Percentiles rank a stretch among this genome's conserved stretches.
Conservation (phyloP, 2,113 vertebrate species). For the Sapayoa aenigma region DNA sequence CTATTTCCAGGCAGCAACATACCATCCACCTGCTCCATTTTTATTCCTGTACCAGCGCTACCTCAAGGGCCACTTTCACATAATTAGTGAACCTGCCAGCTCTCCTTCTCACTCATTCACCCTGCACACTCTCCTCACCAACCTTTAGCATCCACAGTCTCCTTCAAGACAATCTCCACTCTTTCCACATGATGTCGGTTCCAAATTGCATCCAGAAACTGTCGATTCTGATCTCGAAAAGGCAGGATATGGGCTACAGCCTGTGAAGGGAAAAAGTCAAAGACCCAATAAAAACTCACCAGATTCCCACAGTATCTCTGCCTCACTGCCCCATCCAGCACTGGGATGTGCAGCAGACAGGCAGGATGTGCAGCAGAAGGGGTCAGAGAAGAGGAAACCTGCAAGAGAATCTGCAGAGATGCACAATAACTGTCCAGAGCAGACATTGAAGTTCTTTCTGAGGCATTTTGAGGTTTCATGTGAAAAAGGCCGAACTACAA, state of each 20-base stretch:
- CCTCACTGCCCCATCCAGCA: not conserved
- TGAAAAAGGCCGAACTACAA: conserved; percentile 7
- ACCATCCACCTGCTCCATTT: not conserved
- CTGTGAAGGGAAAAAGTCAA: conserved; percentile 63
- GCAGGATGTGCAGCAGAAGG: not conserved
- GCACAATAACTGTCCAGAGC: not conserved
- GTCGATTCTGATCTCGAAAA: conserved; percentile 86
- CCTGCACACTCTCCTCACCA: not conserved
- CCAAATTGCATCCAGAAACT: conserved; percentile 86
- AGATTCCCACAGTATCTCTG: not conserved
- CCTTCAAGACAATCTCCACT: conserved; percentile 93
- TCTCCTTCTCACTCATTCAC: not conserved
- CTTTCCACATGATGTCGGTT: conserved; percentile 88
- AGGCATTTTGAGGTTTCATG: not conserved
- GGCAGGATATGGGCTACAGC: conserved; percentile 90
- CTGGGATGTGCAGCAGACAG: not conserved
- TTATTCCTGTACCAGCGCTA: not conserved
- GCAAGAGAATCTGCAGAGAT: not conserved
- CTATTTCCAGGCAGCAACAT: not conserved
- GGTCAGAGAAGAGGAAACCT: not conserved
- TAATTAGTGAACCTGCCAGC: not conserved
- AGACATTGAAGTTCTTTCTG: not conserved
- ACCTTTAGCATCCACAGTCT: conserved; percentile 92
- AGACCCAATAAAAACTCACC: not conserved
- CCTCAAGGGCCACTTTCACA: not conserved